phyloP scores from a whole-genome alignment of 2,113 vertebrate genomes.

The Dipodomys spectabilis region DNA sequence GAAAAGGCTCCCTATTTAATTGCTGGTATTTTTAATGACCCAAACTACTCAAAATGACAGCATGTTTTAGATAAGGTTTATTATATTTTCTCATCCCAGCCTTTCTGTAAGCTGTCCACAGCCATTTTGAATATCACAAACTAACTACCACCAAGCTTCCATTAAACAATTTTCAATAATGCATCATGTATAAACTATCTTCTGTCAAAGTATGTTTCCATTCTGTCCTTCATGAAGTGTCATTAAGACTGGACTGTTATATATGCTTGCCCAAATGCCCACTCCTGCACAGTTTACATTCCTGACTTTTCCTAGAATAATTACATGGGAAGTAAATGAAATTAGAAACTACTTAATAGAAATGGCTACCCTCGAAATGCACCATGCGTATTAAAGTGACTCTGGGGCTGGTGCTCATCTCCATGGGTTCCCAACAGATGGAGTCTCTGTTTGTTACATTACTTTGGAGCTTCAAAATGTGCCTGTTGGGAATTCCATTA shows the following conservation, averaged over 20 bases:
- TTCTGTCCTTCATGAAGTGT: neutral
- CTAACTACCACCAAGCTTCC: conserved; percentile 35
- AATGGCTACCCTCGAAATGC: conserved; percentile 41
- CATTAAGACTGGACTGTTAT: conserved; percentile 37
- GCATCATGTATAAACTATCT: conserved; percentile 20
- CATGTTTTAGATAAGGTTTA: conserved; percentile 23
- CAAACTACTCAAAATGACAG: conserved; percentile 35
- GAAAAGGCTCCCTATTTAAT: neutral
- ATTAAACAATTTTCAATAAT: conserved; percentile 28
- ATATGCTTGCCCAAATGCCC: neutral
- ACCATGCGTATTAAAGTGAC: conserved; percentile 53
- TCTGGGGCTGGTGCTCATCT: conserved; percentile 71
- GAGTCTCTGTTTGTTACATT: conserved; percentile 80
- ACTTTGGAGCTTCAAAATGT: conserved; percentile 83
- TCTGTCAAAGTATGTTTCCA: conserved; percentile 13
- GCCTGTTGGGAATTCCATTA: conserved; percentile 86
- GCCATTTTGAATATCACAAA: conserved; percentile 22
- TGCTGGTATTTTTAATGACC: neutral
- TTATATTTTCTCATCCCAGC: conserved; percentile 33
- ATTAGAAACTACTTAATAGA: conserved; percentile 65
- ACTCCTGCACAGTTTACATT: neutral
- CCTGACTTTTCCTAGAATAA: conserved; percentile 58
- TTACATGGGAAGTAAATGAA: conserved; percentile 51
- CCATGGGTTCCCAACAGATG: conserved; percentile 82
- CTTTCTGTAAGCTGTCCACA: conserved; percentile 22